Percentiles rank a stretch among this genome's conserved stretches.
These are phyloP conservation scores for Isoperla grammatica DNA, from an alignment of 2,888 invertebrate genomes.

Conservation along the genomic window DNA sequence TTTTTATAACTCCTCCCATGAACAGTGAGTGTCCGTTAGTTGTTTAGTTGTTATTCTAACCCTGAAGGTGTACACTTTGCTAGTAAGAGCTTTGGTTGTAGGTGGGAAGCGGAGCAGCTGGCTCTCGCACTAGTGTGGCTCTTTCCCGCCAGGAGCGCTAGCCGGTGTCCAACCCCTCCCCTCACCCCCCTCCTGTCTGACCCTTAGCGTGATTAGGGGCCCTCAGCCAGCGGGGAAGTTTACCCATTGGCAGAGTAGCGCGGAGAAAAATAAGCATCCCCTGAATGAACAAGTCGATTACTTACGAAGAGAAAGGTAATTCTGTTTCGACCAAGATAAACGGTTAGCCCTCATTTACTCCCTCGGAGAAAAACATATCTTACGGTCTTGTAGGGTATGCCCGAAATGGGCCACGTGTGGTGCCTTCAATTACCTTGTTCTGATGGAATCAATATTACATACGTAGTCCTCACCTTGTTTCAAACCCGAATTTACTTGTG, in stretches of 20 bases:
- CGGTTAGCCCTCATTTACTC: not conserved
- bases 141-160: not conserved
- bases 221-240: not conserved
- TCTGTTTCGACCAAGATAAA: slow-evolving; percentile 9
- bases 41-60: too few species aligned
- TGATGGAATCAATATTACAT: too few species aligned
- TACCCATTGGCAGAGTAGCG: not conserved
- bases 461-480: too few species aligned
- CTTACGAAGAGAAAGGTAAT: slow-evolving; percentile 12
- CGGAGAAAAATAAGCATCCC: not conserved
- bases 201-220: not conserved
- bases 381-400: too few species aligned
- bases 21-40: too few species aligned
- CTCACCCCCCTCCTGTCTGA: not conserved
- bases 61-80: slow-evolving; percentile 7
- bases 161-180: not conserved
- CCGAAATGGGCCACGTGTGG: too few species aligned
- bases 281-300: slow-evolving; percentile 12
- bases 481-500: too few species aligned
- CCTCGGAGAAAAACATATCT: too few species aligned
- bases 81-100: slow-evolving; percentile 10
- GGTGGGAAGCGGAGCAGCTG: slow-evolving; percentile 10
- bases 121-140: not conserved
- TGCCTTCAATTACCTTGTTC: too few species aligned
- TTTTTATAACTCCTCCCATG: too few species aligned